Conservation (phyloP, 2,113 vertebrate species). For the Forbesichthys agassizii region DNA sequence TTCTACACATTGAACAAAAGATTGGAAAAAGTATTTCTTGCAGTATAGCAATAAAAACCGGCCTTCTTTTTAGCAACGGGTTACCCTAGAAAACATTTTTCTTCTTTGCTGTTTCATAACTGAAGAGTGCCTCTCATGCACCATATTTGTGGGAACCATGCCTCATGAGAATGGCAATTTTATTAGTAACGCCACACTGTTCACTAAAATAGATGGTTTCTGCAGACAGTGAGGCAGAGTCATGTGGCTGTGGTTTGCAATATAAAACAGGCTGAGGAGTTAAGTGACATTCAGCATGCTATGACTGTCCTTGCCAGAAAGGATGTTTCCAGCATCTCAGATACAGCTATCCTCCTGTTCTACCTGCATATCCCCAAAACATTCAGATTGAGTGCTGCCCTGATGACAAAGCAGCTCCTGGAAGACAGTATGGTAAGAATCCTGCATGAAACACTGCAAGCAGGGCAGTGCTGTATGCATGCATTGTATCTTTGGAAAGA, state of each 20-base stretch:
- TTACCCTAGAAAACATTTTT: not conserved
- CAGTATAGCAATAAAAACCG: constrained; percentile 1
- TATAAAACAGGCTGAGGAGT: constrained; percentile 41
- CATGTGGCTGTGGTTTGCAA: constrained; percentile 30
- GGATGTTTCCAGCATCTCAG: constrained; percentile 46
- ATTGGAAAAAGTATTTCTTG: constrained; percentile 8
- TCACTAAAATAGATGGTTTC: constrained; percentile 14
- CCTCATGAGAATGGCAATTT: constrained; percentile 7
- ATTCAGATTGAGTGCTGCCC: constrained; percentile 21
- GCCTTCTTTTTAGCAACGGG: not conserved
- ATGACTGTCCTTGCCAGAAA: constrained; percentile 48
- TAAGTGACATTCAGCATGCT: constrained; percentile 33
- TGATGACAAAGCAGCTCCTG: constrained; percentile 35
- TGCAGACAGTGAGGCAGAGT: constrained; percentile 24
- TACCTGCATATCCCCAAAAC: constrained; percentile 28
- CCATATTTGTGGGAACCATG: not conserved
- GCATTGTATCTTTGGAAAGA: constrained; percentile 3
- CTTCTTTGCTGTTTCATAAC: constrained; percentile 9
- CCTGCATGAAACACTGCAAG: constrained; percentile 34
- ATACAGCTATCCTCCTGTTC: constrained; percentile 35
- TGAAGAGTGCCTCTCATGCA: constrained; percentile 2
- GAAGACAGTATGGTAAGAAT: constrained; percentile 30
- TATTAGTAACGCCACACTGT: constrained; percentile 10
- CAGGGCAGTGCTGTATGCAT: constrained; percentile 20
- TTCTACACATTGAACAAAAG: constrained; percentile 31